Base-by-base conservation (phyloP, 1,140 invertebrate species). In the Papilio polyxenes region DNA sequence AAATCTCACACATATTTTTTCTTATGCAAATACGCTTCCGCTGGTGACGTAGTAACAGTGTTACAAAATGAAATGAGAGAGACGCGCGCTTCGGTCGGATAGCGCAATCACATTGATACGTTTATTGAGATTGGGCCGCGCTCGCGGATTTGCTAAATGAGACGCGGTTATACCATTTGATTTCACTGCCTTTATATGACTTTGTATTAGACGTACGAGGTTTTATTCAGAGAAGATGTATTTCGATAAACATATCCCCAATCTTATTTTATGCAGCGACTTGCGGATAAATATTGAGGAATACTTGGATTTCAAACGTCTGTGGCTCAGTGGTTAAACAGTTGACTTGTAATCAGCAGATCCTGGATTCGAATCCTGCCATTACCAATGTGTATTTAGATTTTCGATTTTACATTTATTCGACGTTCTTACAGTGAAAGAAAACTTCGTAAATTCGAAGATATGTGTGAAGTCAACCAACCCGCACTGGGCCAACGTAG, bases 101-200 rank as follows among this genome's bases (percentile, higher is more conserved):
- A 77, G 76, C 74, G 85, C 82, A 85, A 87, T 87, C 83, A 81
- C 82, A 83, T 85, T 83, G 84, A 87, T 87, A 84, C 86, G 82
- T 85, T 85, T 85, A 85, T 84, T 82, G 86, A 83, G 84, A 87
- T 86, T 86, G 83, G 83, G 83, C 81, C 78, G 72, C 82, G 53
- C 81, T 81, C 44, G 81, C 77, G 83, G 83, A 86, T 86, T 82
- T 80, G 81, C 75, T 81, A 82, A 85, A 85, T 85, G 83, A 82
- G 82, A 85, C 51, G 62, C 80, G 79, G 76, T 81, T 83, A 82
- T 81, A 78, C 82, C 69, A 82, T 83, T 82, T 82, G 77, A 83
- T 83, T 85, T 83, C 56, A 72, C 37, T 76, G 51, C 56, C 51
- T 69, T 77, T 72, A 75, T 74, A 79, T 79, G 59, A 80, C 78